Evolutionary conservation across 2,113 vertebrate species (phyloP), one percentile per base, ranked within the genome.

Genomic region (Meriones unguiculatus): DNA sequence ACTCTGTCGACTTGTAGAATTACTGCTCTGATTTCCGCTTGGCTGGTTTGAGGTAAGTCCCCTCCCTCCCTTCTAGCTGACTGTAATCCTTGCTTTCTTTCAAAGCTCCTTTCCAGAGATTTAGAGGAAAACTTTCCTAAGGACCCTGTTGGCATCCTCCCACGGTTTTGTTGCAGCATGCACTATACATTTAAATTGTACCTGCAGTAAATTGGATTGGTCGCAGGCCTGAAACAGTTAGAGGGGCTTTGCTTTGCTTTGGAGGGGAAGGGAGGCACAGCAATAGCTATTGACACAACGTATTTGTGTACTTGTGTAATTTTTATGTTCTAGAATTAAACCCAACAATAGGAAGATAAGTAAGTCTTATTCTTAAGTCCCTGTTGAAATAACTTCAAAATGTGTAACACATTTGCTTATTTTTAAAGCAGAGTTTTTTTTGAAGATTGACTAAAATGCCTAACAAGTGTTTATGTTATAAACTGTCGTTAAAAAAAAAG

Each of bases 41-140:
- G 98, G 98, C 98, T 99, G 98, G 72, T 98, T 98, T 97, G 98
- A 99, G 99, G 98, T 99, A 98, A 99, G 98, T 98, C 98, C 97
- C 98, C 98, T 99, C 98, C 98, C 98, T 98, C 95, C 98, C 98
- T 99, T 98, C 98, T 98, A 98, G 98, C 98, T 98, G 98, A 91
- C 96, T 98, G 97, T 98, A 99, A 99, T 98, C 98, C 98, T 97
- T 88, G 97, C 98, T 98, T 99, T 98, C 98, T 98, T 98, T 98
- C 85, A 97, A 98, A 98, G 96, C 96, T 65, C 93, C 97, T 98
- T 98, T 98, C 96, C 96, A 96, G 98, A 98, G 98, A 96, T 98
- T 98, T 96, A 98, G 97, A 78, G 93, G 93, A 67, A 97, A 98
- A 98, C 98, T 98, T 97, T 97, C 96, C 97, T 96, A 95, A 98